These are phyloP conservation scores for Ophraella communa DNA, from an alignment of 2,888 invertebrate species.

Conservation along the genomic window DNA sequence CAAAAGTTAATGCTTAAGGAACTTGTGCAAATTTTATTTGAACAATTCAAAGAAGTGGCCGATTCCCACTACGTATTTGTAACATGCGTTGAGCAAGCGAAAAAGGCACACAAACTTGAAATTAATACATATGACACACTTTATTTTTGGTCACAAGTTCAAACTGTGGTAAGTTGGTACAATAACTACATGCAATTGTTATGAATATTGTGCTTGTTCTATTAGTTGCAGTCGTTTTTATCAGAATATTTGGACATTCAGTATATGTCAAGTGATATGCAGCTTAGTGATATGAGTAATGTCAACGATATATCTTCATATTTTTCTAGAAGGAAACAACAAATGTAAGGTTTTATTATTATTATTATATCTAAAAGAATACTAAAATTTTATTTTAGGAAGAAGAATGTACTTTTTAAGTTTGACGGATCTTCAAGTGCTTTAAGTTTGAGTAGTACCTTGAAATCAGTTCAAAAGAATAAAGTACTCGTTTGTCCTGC, in stretches of 20 bases:
- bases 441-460: conserved; percentile 52
- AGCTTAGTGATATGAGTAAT: conserved; percentile 55
- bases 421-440: conserved; percentile 69
- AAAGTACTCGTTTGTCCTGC: conserved; percentile 78
- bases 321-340: conserved; percentile 63
- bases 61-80: conserved; percentile 76
- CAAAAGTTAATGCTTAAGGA: conserved; percentile 58
- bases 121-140: conserved; percentile 71
- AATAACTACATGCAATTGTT: too few species aligned
- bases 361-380: too few species aligned
- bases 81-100: conserved; percentile 67
- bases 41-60: conserved; percentile 83
- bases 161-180: conserved; percentile 82
- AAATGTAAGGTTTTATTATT: conserved; percentile 49
- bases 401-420: conserved; percentile 70
- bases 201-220: too few species aligned
- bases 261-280: conserved; percentile 72
- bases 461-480: conserved; percentile 56
- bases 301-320: conserved; percentile 65
- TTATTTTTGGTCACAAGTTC: conserved; percentile 90
- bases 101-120: conserved; percentile 65
- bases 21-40: conserved; percentile 76
- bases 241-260: conserved; percentile 89
- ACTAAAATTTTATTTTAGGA: conserved; percentile 54
- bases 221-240: conserved; percentile 81